Evolutionary conservation across 2,797 vertebrate species (phyloP), one percentile per base, ranked within the genome.

Genomic region (Danio jaintianensis): DNA sequence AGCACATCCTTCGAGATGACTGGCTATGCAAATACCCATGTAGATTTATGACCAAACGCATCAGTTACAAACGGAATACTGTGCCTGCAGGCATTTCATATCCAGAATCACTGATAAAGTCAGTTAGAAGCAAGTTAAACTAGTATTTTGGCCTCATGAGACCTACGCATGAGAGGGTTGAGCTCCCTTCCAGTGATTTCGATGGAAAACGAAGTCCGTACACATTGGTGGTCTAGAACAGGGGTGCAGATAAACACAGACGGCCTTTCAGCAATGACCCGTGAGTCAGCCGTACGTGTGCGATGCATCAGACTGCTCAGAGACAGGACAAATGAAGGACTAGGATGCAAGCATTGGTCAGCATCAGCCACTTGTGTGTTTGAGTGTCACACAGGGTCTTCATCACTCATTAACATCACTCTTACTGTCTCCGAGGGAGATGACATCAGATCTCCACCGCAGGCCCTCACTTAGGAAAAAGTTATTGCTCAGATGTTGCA

Each of bases 291-390:
- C 5, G 12, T 36, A 36, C 0, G 10, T 43, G 16, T 79, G 22
- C 16, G 48, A 79, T 62, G 48, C 56, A 55, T 72, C 58, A 71
- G 38, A 36, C 56, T 36, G 47, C 47, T 64, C 59, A 79, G 61
- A 79, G 58, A 72, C 58, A 71, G 68, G 78, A n/a, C 47, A 5
- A 62, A 55, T 63, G 47, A 79, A 79, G 59, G 68, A 79, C 78
- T 59, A 36, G 36, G 55, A 61, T 10, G 47, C 15, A 55, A 55
- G 47, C 56, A 72, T 36, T 71, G 56, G 68, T 79, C 68, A 62
- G n/a, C 67, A 64, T 71, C 47, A 70, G 18, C 38, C 71, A 48
- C 18, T 36, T 40, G 10, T 55, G 29, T 56, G 18, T 59, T 43
- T 40, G 45, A 50, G 36, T 69, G 66, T 79, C 47, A 70, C 66